Evolutionary conservation across 2,797 vertebrate genomes (phyloP).

Genomic region (Aplochiton taeniatus): DNA sequence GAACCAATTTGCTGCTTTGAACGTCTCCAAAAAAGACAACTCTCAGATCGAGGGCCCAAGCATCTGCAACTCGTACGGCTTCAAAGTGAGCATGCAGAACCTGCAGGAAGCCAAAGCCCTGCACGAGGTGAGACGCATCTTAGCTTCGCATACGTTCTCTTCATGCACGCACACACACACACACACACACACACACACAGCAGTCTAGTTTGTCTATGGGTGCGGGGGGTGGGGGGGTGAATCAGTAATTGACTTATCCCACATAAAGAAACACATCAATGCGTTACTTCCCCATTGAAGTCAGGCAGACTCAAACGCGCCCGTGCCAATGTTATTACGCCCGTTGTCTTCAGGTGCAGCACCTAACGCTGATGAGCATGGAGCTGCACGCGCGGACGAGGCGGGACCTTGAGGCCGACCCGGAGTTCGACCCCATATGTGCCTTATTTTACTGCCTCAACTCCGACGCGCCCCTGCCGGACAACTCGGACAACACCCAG

Average conservation of each 20-base stretch:
- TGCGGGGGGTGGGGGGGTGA: no score
- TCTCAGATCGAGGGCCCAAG: constrained; percentile 96
- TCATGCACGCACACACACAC: constrained; percentile 36
- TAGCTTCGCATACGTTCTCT: no score
- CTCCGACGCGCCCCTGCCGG: constrained; percentile 81
- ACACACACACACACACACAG: constrained; percentile 28
- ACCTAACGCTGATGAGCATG: constrained; percentile 92
- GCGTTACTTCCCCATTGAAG: neutral
- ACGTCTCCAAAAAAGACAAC: constrained; percentile 84
- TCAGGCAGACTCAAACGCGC: neutral
- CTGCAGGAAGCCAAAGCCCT: constrained; percentile 95
- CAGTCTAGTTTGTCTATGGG: neutral
- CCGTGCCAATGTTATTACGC: neutral
- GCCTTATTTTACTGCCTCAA: constrained; percentile 97
- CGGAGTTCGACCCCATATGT: constrained; percentile 97
- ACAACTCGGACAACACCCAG: constrained; percentile 74
- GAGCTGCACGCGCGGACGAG: constrained; percentile 94
- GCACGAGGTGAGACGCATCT: constrained; percentile 88
- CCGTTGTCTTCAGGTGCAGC: constrained; percentile 81
- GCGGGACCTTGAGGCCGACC: constrained; percentile 93
- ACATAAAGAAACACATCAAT: neutral
- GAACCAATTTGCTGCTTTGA: constrained; percentile 91
- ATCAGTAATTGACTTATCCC: neutral
- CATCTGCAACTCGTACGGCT: constrained; percentile 94
- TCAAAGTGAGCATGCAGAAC: constrained; percentile 97